A percentile compares a stretch with the other conserved stretches of the same genome.
phyloP scores from a whole-genome alignment of 2,113 vertebrate species.

The Hypocryptadius cinnamomeus region DNA sequence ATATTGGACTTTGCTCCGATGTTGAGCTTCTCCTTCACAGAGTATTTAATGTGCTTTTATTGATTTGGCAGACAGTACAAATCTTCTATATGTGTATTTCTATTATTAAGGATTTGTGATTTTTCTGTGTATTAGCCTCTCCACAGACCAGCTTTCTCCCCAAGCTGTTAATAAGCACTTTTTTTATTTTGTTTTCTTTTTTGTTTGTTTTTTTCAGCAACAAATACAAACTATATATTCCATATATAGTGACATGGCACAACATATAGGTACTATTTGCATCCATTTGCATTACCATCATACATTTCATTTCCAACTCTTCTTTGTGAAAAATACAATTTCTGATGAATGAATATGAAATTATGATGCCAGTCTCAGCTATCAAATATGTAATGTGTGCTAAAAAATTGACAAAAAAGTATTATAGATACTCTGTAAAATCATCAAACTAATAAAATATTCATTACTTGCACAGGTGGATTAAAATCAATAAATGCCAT shows the following conservation, averaged over 20 bases:
- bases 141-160: not conserved
- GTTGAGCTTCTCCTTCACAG: not conserved
- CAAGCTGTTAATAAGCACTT: not conserved
- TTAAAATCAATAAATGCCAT: constrained; percentile 53
- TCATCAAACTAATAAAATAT: constrained; percentile 4
- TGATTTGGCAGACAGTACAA: not conserved
- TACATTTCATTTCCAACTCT: not conserved
- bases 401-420: not conserved
- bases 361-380: not conserved
- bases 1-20: not conserved
- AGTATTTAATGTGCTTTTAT: not conserved
- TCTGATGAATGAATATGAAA: not conserved
- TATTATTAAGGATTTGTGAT: not conserved
- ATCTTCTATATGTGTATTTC: not conserved
- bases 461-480: constrained; percentile 33
- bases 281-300: not conserved
- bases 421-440: constrained; percentile 3
- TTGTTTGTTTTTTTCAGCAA: not conserved
- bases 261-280: not conserved
- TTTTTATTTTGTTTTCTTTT: not conserved
- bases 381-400: not conserved
- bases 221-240: not conserved
- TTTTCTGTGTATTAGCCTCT: not conserved
- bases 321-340: not conserved
- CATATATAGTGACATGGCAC: not conserved